Evolutionary conservation across 2,113 vertebrate genomes (phyloP).

Genomic region (Lepidothrix coronata): DNA sequence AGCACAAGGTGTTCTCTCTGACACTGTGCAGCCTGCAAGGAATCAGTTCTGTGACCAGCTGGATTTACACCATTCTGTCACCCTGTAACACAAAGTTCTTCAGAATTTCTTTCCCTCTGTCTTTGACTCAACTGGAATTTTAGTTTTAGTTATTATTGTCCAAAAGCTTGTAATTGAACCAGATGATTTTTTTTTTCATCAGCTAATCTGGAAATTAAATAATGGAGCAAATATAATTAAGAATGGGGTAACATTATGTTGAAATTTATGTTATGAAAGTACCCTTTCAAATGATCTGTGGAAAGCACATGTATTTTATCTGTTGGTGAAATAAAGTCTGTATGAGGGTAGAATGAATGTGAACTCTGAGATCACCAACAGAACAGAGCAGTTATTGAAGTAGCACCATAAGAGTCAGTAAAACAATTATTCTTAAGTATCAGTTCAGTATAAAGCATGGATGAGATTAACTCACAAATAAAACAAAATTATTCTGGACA

Average conservation of each 20-base stretch:
- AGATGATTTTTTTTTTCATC: background rate
- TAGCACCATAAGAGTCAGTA: background rate
- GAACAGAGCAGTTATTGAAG: background rate
- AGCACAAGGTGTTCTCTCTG: background rate
- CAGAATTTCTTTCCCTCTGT: background rate
- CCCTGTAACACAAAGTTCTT: background rate
- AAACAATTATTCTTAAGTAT: background rate
- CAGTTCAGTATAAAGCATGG: background rate
- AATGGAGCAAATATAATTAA: background rate
- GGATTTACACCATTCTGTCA: fast-evolving
- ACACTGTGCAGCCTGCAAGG: background rate
- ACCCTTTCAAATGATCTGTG: background rate
- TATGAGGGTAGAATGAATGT: background rate
- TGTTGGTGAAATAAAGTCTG: background rate
- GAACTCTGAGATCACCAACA: background rate
- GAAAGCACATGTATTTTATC: background rate
- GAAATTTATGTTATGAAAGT: background rate
- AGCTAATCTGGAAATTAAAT: background rate
- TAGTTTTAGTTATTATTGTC: background rate
- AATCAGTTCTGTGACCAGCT: background rate
- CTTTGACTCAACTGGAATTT: background rate
- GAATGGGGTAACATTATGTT: background rate
- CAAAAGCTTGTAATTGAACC: background rate
- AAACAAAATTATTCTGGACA: background rate
- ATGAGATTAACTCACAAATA: background rate